Evolutionary conservation across 2,797 vertebrate species (phyloP).

Genomic region (Cheirogaleus major): DNA sequence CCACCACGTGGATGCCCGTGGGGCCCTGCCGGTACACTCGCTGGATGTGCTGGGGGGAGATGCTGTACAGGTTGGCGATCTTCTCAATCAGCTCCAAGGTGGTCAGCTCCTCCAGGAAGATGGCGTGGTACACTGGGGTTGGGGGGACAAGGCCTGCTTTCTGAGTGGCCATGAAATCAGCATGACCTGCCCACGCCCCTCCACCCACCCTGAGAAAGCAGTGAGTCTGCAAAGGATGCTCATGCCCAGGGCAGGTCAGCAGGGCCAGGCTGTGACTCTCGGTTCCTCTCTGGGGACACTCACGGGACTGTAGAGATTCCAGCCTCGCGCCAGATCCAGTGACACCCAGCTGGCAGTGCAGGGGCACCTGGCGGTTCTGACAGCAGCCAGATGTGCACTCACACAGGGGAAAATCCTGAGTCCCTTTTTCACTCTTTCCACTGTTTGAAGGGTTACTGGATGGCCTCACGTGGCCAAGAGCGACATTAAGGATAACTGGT

Average conservation of each 20-base stretch:
- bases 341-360: background rate
- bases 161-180: background rate
- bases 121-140: slow-evolving; percentile 86
- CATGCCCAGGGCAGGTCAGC: rapidly evolving
- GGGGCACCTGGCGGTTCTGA: background rate
- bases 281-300: background rate
- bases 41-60: slow-evolving; percentile 89
- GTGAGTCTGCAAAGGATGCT: background rate
- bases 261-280: too few relatives aligned
- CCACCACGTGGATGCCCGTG: slow-evolving; percentile 88
- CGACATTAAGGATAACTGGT: background rate
- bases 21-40: slow-evolving; percentile 88
- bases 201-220: background rate
- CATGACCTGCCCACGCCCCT: rapidly evolving
- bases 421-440: background rate
- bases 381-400: rapidly evolving
- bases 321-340: background rate
- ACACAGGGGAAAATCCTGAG: background rate
- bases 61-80: slow-evolving; percentile 89
- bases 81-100: slow-evolving; percentile 88
- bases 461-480: background rate
- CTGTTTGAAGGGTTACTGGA: background rate
- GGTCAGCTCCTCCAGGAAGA: slow-evolving; percentile 89
- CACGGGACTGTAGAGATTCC: background rate
- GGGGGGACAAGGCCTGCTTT: background rate